Conservation (phyloP, 2,113 vertebrate genomes). For the Sciurus niger region DNA sequence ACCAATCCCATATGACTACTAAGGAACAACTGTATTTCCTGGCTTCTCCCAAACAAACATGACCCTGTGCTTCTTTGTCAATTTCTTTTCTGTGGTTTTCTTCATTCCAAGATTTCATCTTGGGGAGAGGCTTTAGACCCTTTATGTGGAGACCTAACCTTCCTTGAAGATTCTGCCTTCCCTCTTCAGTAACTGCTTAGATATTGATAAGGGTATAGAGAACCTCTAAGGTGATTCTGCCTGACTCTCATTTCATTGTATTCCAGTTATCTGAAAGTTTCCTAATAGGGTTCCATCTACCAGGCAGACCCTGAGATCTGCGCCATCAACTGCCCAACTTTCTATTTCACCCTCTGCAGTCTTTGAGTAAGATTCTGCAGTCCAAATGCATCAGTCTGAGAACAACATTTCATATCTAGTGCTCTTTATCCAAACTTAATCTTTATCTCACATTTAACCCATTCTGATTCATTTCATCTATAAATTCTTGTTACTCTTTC, state of each 20-base stretch:
- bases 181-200: not conserved
- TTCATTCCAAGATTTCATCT: not conserved
- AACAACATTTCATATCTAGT: not conserved
- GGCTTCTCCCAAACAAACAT: not conserved
- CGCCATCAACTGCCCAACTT: not conserved
- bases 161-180: not conserved
- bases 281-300: not conserved
- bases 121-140: not conserved
- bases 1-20: not conserved
- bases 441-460: not conserved
- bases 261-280: not conserved
- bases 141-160: not conserved
- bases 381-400: conserved; percentile 11
- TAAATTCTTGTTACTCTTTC: not conserved
- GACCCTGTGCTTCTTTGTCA: not conserved
- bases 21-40: not conserved
- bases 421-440: not conserved
- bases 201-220: not conserved
- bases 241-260: not conserved
- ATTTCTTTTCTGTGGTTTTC: not conserved
- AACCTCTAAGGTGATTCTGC: not conserved
- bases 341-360: not conserved
- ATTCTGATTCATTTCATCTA: conserved; percentile 17
- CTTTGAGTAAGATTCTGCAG: not conserved
- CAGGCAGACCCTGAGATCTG: not conserved